These are phyloP conservation scores for Campylomormyrus tamandua DNA, from an alignment of 2,113 vertebrate species.

Conservation along the genomic window DNA sequence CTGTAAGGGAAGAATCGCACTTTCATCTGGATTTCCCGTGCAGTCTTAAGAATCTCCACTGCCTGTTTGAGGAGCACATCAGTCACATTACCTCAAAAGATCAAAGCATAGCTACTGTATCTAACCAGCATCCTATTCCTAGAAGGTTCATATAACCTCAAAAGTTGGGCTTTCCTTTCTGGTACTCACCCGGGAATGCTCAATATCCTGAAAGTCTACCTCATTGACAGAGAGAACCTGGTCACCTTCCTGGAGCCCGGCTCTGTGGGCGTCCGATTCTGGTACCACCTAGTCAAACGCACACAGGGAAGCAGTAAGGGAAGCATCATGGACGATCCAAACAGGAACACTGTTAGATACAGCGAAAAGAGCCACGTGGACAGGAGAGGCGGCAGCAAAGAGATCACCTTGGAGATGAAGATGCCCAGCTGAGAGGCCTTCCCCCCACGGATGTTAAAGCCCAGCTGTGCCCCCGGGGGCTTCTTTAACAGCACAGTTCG, in stretches of 20 bases:
- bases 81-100: neutral
- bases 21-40: constrained; percentile 89
- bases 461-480: constrained; percentile 88
- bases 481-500: constrained; percentile 84
- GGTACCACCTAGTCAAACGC: constrained; percentile 75
- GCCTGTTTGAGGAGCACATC: constrained; percentile 61
- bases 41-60: constrained; percentile 94
- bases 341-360: neutral
- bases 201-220: constrained; percentile 97
- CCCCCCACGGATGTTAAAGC: constrained; percentile 95
- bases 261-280: constrained; percentile 87
- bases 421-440: constrained; percentile 95
- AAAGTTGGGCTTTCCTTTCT: neutral
- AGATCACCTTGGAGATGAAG: constrained; percentile 90
- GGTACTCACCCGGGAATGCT: constrained; percentile 81
- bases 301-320: neutral
- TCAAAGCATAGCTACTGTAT: neutral
- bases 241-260: constrained; percentile 92
- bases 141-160: neutral
- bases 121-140: neutral
- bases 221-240: constrained; percentile 95
- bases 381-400: neutral
- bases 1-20: constrained; percentile 98
- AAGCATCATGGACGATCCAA: neutral
- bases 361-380: neutral